phyloP scores from a whole-genome alignment of 2,797 vertebrate species.

The Aulostomus chinensis region DNA sequence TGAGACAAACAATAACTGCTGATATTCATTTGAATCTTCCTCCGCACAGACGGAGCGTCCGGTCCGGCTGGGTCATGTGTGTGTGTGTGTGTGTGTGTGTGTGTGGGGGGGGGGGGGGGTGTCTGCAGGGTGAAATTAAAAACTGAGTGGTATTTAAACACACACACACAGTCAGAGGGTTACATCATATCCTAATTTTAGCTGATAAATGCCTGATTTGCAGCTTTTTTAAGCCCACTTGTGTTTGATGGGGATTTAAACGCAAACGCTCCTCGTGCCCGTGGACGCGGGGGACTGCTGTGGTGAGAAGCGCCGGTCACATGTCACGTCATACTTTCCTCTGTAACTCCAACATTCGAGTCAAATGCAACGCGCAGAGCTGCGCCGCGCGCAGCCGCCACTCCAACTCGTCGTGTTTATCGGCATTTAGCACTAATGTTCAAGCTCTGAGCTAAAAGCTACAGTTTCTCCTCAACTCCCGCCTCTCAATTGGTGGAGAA shows the following conservation, averaged over 20 bases:
- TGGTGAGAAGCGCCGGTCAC: no score
- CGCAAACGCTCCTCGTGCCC: constrained; percentile 27
- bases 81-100: no score
- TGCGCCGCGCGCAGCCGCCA: constrained; percentile 28
- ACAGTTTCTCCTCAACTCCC: constrained; percentile 89
- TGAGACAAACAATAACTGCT: constrained; percentile 35
- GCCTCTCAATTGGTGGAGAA: constrained; percentile 91
- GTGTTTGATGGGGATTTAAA: constrained; percentile 9
- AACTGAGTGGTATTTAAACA: neutral
- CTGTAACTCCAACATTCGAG: no score
- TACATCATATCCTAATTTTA: no score
- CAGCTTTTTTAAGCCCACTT: no score
- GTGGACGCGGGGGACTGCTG: no score
- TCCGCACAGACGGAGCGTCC: neutral
- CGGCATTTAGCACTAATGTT: constrained; percentile 77
- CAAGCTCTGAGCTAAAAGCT: constrained; percentile 78
- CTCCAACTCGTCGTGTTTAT: constrained; percentile 71
- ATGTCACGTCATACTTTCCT: constrained; percentile 8
- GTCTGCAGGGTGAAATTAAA: constrained; percentile 17
- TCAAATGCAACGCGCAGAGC: no score
- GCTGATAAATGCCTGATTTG: no score
- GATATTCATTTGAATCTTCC: constrained; percentile 17
- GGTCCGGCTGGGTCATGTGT: constrained; percentile 3
- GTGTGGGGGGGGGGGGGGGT: no score
- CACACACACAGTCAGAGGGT: neutral